These are phyloP conservation scores for Drosophila acutilabella DNA, from an alignment of 2,888 invertebrate genomes.

Conservation along the genomic window DNA sequence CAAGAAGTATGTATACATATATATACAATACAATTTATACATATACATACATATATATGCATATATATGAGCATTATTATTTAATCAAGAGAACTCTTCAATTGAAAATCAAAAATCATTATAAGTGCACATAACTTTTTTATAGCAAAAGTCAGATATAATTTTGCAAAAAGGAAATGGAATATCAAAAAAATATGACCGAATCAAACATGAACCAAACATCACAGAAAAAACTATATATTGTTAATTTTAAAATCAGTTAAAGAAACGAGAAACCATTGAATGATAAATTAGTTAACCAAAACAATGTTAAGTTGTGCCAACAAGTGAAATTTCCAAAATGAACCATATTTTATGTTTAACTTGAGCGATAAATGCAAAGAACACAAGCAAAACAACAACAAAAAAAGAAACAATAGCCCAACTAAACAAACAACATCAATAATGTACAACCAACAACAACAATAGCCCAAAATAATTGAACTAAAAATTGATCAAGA, in stretches of 20 bases:
- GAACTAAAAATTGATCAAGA: slow-evolving; percentile 72
- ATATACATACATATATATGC: slow-evolving; percentile 16
- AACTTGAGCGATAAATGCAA: slow-evolving; percentile 70
- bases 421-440: slow-evolving; percentile 44
- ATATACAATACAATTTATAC: neutral
- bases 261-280: slow-evolving; percentile 53
- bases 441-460: slow-evolving; percentile 36
- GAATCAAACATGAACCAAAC: slow-evolving; percentile 34
- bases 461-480: slow-evolving; percentile 80
- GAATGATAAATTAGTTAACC: slow-evolving; percentile 8
- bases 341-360: slow-evolving; percentile 24
- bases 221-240: slow-evolving; percentile 27
- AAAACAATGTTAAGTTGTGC: slow-evolving; percentile 52
- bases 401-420: slow-evolving; percentile 72
- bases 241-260: slow-evolving; percentile 38
- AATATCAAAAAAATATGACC: neutral
- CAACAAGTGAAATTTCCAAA: slow-evolving; percentile 50
- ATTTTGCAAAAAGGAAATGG: slow-evolving; percentile 24
- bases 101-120: slow-evolving; percentile 78
- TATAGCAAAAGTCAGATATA: slow-evolving; percentile 44
- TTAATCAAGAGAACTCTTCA: slow-evolving; percentile 47
- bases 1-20: slow-evolving; percentile 61
- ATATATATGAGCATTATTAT: slow-evolving; percentile 44
- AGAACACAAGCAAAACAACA: slow-evolving; percentile 55
- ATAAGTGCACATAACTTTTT: slow-evolving; percentile 72